These are phyloP conservation scores for Rhinoptilus africanus DNA, from an alignment of 2,113 vertebrate genomes.

Conservation along the genomic window DNA sequence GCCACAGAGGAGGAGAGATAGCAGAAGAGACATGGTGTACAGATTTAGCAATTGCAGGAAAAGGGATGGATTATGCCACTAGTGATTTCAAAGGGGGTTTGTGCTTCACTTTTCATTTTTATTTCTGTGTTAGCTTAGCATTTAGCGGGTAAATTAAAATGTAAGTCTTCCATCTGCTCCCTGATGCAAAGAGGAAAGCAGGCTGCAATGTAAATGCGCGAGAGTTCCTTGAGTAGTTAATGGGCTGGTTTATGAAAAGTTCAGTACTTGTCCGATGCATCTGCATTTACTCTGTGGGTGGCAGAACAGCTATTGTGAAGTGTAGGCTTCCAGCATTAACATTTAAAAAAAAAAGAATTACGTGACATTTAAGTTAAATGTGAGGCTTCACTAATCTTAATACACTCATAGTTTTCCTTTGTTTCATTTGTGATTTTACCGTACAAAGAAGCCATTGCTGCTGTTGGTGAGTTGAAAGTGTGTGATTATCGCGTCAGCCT, in stretches of 20 bases:
- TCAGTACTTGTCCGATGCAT: neutral
- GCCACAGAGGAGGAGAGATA: neutral
- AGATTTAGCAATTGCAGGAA: neutral
- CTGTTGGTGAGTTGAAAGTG: constrained; percentile 54
- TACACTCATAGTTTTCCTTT: constrained; percentile 35
- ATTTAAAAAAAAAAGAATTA: neutral
- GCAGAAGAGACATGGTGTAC: neutral
- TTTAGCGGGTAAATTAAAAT: neutral
- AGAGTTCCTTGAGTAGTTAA: neutral
- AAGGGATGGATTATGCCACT: neutral
- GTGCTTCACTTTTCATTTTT: neutral
- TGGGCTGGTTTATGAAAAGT: neutral
- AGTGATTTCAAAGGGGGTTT: neutral
- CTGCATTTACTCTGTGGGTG: neutral
- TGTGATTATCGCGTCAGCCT: constrained; percentile 67
- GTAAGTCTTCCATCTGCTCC: neutral
- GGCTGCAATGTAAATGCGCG: neutral
- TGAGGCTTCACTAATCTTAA: constrained; percentile 42
- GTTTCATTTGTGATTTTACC: constrained; percentile 45
- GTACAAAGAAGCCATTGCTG: constrained; percentile 9
- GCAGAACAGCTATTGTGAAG: neutral
- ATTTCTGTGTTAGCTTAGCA: neutral
- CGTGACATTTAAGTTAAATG: constrained; percentile 56
- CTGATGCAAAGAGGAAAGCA: neutral
- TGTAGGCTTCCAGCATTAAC: constrained; percentile 4